Evolutionary conservation across 1,140 invertebrate species (phyloP).

Genomic region (Drosophila nannoptera): DNA sequence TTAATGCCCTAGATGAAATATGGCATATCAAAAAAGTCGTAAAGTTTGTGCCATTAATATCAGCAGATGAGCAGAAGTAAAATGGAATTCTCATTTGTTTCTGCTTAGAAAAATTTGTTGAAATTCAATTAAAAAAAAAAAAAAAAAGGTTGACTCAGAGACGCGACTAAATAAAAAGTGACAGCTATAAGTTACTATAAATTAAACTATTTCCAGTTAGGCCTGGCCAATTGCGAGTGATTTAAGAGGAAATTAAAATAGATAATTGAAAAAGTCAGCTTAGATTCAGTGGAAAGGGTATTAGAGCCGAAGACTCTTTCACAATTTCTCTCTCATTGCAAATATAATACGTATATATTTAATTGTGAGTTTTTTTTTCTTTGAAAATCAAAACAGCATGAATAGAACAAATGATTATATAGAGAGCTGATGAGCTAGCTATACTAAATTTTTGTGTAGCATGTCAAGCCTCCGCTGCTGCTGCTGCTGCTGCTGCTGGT

Average conservation of each 20-base stretch:
- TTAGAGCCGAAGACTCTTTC: not conserved
- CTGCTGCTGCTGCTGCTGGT: conserved; percentile 28
- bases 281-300: too few relatives aligned
- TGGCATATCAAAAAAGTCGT: conserved; percentile 25
- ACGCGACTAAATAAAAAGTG: not conserved
- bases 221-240: too few relatives aligned
- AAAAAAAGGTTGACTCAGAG: not conserved
- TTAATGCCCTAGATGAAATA: conserved; percentile 16
- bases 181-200: too few relatives aligned
- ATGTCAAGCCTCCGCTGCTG: conserved; percentile 36
- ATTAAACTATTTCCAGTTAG: too few relatives aligned
- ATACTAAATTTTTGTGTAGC: conserved; percentile 36
- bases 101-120: not conserved
- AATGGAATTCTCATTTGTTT: not conserved
- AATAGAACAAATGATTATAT: conserved; percentile 69
- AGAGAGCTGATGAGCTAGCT: conserved; percentile 47
- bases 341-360: conserved; percentile 2
- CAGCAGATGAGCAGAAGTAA: not conserved
- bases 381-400: conserved; percentile 68
- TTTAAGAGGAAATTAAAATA: too few relatives aligned
- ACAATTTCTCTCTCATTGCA: conserved; percentile 5
- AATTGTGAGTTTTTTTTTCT: conserved; percentile 27
- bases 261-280: too few relatives aligned
- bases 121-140: too few relatives aligned
- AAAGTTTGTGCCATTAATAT: conserved; percentile 6